These are phyloP conservation scores for Delphinus delphis DNA, from an alignment of 2,113 vertebrate genomes.

Conservation along the genomic window DNA sequence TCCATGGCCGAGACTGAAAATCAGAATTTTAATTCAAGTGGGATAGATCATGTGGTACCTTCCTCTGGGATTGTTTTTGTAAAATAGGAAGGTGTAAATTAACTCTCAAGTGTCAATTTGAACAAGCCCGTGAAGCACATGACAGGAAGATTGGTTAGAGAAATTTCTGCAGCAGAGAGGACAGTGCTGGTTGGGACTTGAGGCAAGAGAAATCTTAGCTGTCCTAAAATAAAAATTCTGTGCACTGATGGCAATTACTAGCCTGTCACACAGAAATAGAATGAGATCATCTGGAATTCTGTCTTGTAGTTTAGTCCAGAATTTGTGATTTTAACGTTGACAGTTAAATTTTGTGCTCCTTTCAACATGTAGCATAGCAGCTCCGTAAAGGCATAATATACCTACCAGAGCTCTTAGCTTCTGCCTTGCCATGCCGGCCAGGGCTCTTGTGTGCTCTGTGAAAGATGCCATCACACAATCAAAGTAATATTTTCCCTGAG, in stretches of 20 bases:
- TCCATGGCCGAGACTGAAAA: background rate
- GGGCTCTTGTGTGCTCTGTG: background rate
- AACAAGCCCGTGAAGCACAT: slow-evolving; percentile 50
- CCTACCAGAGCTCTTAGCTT: background rate
- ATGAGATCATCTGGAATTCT: slow-evolving; percentile 57
- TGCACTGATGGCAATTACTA: slow-evolving; percentile 65
- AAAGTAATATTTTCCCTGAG: slow-evolving; percentile 41
- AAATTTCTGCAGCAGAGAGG: slow-evolving; percentile 42
- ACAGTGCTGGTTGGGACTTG: background rate
- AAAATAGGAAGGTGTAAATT: slow-evolving; percentile 52
- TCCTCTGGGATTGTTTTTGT: slow-evolving; percentile 49
- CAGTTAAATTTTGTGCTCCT: slow-evolving; percentile 47
- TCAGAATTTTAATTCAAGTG: slow-evolving; percentile 51
- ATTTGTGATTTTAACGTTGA: slow-evolving; percentile 39
- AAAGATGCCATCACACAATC: slow-evolving; percentile 40
- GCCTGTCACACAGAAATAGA: slow-evolving; percentile 54
- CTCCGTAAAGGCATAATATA: background rate
- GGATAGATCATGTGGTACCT: background rate
- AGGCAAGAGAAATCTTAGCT: slow-evolving; percentile 34
- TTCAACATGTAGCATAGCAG: background rate
- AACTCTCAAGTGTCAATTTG: slow-evolving; percentile 61
- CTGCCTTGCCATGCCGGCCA: background rate
- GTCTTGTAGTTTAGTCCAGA: slow-evolving; percentile 18
- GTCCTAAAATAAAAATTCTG: slow-evolving; percentile 51
- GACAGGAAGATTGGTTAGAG: slow-evolving; percentile 46